Evolutionary conservation across 2,113 vertebrate genomes (phyloP), one percentile per base, ranked within the genome.

Genomic region (Malurus melanocephalus): DNA sequence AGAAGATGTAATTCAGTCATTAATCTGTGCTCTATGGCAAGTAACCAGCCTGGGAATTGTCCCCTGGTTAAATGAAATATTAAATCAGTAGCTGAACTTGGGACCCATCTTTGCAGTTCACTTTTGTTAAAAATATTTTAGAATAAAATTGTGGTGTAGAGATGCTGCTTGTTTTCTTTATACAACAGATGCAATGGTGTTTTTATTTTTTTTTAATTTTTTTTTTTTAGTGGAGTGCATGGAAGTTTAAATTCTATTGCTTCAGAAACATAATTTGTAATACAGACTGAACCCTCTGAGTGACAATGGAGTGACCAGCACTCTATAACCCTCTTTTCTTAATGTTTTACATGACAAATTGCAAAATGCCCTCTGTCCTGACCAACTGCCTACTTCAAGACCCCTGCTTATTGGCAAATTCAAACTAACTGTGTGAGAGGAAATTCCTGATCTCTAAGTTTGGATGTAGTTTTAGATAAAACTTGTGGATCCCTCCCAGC

Each of bases 131-230:
- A 42, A 49, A 5, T 0, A 1, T 75, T 9, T 55, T 48, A 24
- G 35, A 74, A 16, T 14, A 30, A 66, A 16, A 10, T 62, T 66
- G 7, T 49, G 6, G 12, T 75, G 14, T 38, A 43, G 40, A 35
- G 8, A 8, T 45, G 10, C 32, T 23, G 19, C 5, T 48, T 45
- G 6, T 45, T 72, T 69, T 45, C 21, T 35, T 62, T 53, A 43
- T 16, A 22, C 5, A 49, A 3, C 3, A 27, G 33, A 19, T 3
- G 23, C 4, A 7, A 10, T 46, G 6, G 2, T 4, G 7, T 1
- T 8, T 1, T 30, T 55, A 32, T 55, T 45, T 55, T 23, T 4
- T 4, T n/a, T n/a, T n/a, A n/a, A n/a, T n/a, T n/a, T 8, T 18
- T 17, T 26, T 32, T 32, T 62, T 20, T 6, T 4, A 26, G 2